phyloP scores from a whole-genome alignment of 2,113 vertebrate genomes.

The Macrotus californicus region DNA sequence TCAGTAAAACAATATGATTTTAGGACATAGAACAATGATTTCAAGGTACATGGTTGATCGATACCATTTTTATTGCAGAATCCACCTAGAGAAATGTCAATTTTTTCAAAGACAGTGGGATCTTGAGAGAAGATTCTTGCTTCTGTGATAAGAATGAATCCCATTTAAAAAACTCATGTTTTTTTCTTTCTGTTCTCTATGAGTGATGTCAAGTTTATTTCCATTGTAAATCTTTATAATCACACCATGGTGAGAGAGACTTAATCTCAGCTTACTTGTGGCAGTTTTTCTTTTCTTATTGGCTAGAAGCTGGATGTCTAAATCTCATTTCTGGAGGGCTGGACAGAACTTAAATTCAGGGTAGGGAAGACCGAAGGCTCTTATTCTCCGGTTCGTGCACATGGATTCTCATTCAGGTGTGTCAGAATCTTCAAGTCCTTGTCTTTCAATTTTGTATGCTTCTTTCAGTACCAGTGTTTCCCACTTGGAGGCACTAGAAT shows the following conservation, averaged over 20 bases:
- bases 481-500: conserved; percentile 36
- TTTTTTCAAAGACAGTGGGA: not conserved
- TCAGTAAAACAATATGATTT: not conserved
- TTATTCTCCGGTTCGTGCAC: not conserved
- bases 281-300: not conserved
- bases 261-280: not conserved
- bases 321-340: not conserved
- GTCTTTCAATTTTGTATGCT: not conserved
- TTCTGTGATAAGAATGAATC: not conserved
- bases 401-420: not conserved
- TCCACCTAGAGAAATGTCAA: not conserved
- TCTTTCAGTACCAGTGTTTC: not conserved
- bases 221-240: not conserved
- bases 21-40: not conserved
- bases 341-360: not conserved
- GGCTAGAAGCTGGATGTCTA: not conserved
- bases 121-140: not conserved
- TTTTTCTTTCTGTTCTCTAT: not conserved
- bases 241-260: not conserved
- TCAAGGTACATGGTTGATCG: not conserved
- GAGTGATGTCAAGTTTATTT: not conserved
- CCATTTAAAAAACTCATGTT: not conserved
- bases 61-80: not conserved
- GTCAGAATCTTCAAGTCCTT: not conserved
- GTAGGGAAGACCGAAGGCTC: not conserved